phyloP scores from a whole-genome alignment of 2,888 invertebrate species.

The Phyllotreta cruciferae region DNA sequence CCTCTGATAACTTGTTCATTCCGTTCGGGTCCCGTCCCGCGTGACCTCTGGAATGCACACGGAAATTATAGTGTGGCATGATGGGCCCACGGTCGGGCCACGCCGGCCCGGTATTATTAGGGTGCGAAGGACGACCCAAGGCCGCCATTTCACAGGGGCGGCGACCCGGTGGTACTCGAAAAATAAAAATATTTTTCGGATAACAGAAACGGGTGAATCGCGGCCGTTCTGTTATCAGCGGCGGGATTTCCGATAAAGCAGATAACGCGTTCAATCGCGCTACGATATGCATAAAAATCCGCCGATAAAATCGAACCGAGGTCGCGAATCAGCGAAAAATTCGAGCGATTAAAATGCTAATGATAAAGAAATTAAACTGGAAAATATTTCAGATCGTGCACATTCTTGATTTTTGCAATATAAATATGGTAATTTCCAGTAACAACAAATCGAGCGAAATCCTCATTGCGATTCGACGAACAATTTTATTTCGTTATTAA shows the following conservation, averaged over 20 bases:
- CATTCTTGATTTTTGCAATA: no score
- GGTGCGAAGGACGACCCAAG: conserved; percentile 56
- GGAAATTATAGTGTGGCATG: conserved; percentile 55
- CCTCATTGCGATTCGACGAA: no score
- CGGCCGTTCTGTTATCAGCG: neutral
- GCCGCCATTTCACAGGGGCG: conserved; percentile 31
- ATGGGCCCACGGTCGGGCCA: conserved; percentile 27
- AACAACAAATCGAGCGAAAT: no score
- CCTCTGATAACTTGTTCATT: conserved; percentile 7
- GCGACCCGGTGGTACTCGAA: conserved; percentile 1
- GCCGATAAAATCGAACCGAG: no score
- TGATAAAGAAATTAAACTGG: no score
- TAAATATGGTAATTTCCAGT: no score
- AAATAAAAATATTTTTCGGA: neutral
- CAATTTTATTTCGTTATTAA: no score
- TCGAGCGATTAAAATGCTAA: no score
- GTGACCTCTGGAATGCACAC: conserved; percentile 58
- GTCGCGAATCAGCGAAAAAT: no score
- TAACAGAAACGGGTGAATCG: no score
- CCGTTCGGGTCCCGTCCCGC: conserved; percentile 43
- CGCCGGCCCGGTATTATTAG: conserved; percentile 45
- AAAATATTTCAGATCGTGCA: no score
- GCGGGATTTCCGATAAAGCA: conserved; percentile 1
- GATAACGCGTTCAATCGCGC: conserved; percentile 5
- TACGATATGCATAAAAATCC: neutral